Percentiles rank a stretch among this genome's conserved stretches.
Conservation (phyloP, 2,113 vertebrate genomes). For the Gobio gobio region DNA sequence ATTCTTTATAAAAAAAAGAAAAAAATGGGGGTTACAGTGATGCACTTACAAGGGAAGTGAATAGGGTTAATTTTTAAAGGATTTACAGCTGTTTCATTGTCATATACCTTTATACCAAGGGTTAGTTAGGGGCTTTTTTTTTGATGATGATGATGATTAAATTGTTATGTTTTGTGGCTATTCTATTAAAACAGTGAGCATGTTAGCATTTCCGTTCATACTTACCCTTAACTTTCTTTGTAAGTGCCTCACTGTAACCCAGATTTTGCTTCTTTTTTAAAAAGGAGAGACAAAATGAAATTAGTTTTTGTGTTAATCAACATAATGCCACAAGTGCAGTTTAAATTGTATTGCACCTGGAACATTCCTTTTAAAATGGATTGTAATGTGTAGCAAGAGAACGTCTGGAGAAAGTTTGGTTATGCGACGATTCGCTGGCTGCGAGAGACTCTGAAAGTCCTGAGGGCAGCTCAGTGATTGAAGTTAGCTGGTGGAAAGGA, state of each 20-base stretch:
- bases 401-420: not conserved
- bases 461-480: constrained; percentile 16
- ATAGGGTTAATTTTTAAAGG: not conserved
- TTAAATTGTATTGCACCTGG: not conserved
- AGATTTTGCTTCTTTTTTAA: not conserved
- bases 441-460: constrained; percentile 11
- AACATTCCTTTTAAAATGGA: constrained; percentile 32
- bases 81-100: not conserved
- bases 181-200: not conserved
- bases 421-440: not conserved
- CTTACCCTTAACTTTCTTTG: not conserved
- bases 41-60: not conserved
- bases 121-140: not conserved
- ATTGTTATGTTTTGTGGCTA: not conserved
- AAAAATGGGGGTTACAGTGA: not conserved
- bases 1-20: not conserved
- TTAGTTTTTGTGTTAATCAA: not conserved
- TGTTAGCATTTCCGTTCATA: not conserved
- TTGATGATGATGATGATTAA: not conserved
- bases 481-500: constrained; percentile 11
- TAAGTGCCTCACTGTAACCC: not conserved
- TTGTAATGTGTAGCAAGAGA: constrained; percentile 57
- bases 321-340: constrained; percentile 2
- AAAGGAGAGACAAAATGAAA: not conserved
- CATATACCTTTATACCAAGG: not conserved